Evolutionary conservation across 2,797 vertebrate species (phyloP).

Genomic region (Loriculus beryllinus): DNA sequence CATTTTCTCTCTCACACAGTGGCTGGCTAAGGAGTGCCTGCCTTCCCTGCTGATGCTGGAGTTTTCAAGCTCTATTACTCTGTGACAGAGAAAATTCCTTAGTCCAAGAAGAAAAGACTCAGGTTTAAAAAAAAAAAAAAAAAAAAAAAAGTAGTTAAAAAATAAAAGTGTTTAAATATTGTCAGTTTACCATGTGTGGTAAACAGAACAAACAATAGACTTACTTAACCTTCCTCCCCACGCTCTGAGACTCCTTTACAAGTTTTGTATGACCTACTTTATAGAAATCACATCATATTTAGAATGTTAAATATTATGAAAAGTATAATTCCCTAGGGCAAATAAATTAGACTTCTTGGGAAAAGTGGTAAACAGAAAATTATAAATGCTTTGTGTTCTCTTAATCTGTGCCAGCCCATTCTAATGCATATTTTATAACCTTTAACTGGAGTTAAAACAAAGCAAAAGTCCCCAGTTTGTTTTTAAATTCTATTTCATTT

Average conservation of each 20-base stretch:
- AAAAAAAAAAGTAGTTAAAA: background rate
- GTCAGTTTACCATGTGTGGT: conserved; percentile 66
- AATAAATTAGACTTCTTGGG: conserved; percentile 61
- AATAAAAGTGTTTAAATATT: conserved; percentile 64
- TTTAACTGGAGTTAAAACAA: conserved; percentile 51
- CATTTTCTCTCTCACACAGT: conserved; percentile 84
- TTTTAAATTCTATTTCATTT: conserved; percentile 38
- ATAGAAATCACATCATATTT: conserved; percentile 58
- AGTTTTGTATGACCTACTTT: conserved; percentile 59
- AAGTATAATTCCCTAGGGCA: conserved; percentile 24
- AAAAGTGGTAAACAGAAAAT: conserved; percentile 59
- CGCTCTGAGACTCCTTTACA: conserved; percentile 21
- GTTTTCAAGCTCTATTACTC: conserved; percentile 83
- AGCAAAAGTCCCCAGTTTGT: background rate
- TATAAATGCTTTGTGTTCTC: conserved; percentile 44
- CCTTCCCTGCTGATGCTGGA: conserved; percentile 83
- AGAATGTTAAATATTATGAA: conserved; percentile 56
- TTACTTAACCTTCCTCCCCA: conserved; percentile 47
- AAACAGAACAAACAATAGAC: conserved; percentile 69
- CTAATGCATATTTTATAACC: conserved; percentile 53
- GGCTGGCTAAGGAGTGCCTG: conserved; percentile 78
- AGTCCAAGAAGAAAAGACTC: conserved; percentile 74
- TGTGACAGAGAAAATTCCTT: conserved; percentile 79
- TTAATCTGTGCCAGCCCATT: conserved; percentile 51
- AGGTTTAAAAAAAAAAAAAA: conserved; percentile 32